Conservation (phyloP, 2,797 vertebrate genomes). For the Coranthus polyacanthus region DNA sequence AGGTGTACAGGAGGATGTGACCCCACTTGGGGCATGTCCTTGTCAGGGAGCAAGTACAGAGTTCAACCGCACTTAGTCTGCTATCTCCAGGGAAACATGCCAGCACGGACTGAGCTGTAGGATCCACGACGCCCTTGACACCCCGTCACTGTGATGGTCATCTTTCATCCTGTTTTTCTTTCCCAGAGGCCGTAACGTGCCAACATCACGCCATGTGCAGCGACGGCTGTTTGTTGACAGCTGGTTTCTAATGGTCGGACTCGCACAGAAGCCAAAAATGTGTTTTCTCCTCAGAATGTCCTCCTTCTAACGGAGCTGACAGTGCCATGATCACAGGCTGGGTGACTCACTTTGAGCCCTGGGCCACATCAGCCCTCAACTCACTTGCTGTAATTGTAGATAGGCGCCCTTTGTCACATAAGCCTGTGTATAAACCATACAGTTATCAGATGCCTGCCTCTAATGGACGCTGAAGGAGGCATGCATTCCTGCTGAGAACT, state of each 20-base stretch:
- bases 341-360: conserved; percentile 31
- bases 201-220: conserved; percentile 22
- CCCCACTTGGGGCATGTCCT: conserved; percentile 41
- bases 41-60: conserved; percentile 52
- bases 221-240: conserved; percentile 46
- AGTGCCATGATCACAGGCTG: conserved; percentile 1
- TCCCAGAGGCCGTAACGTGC: conserved; percentile 41
- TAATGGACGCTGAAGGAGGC: not conserved
- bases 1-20: conserved; percentile 40
- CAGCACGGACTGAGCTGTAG: not conserved
- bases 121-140: conserved; percentile 13
- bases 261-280: conserved; percentile 15
- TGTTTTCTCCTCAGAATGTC: conserved; percentile 20
- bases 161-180: conserved; percentile 29
- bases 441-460: conserved; percentile 19
- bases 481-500: not conserved
- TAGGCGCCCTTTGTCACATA: conserved; percentile 29
- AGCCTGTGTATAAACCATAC: conserved; percentile 15
- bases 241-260: conserved; percentile 39
- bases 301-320: conserved; percentile 24
- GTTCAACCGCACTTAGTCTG: conserved; percentile 41
- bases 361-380: conserved; percentile 43
- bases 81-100: conserved; percentile 54
- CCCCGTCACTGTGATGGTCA: conserved; percentile 35
- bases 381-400: conserved; percentile 25